phyloP scores from a whole-genome alignment of 2,888 invertebrate species.

The Rhyacophila evoluta region DNA sequence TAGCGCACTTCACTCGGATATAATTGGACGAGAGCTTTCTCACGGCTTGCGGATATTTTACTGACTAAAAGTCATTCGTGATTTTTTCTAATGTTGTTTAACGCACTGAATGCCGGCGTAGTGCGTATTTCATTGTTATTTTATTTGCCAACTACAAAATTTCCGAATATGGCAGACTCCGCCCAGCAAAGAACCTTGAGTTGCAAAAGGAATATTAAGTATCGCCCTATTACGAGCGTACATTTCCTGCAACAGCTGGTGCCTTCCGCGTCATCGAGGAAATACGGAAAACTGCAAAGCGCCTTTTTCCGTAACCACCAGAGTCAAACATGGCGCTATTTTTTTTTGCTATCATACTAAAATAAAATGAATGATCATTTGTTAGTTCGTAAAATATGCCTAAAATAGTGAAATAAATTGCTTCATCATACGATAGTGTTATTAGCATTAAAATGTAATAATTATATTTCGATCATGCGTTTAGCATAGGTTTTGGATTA shows the following conservation, averaged over 20 bases:
- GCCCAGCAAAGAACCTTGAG: constrained; percentile 31
- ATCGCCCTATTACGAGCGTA: constrained; percentile 2
- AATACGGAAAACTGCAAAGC: background rate
- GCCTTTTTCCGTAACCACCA: background rate
- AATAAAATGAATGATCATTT: too few relatives aligned
- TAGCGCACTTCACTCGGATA: constrained; percentile 7
- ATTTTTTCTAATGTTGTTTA: background rate
- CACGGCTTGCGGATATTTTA: background rate
- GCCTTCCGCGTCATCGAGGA: background rate
- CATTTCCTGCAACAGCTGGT: constrained; percentile 21
- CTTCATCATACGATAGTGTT: too few relatives aligned
- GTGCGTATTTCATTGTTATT: background rate
- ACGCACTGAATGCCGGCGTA: too few relatives aligned
- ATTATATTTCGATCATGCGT: too few relatives aligned
- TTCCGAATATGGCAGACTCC: constrained; percentile 25
- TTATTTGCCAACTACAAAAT: background rate
- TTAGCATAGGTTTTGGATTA: too few relatives aligned
- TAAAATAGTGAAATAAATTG: too few relatives aligned
- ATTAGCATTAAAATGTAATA: too few relatives aligned
- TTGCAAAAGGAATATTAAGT: background rate
- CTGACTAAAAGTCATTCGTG: background rate
- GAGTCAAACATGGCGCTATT: background rate
- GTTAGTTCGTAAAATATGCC: too few relatives aligned
- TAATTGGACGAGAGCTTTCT: background rate
- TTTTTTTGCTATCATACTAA: background rate